Conservation (phyloP, 1,140 invertebrate genomes). For the Magallana gigas region DNA sequence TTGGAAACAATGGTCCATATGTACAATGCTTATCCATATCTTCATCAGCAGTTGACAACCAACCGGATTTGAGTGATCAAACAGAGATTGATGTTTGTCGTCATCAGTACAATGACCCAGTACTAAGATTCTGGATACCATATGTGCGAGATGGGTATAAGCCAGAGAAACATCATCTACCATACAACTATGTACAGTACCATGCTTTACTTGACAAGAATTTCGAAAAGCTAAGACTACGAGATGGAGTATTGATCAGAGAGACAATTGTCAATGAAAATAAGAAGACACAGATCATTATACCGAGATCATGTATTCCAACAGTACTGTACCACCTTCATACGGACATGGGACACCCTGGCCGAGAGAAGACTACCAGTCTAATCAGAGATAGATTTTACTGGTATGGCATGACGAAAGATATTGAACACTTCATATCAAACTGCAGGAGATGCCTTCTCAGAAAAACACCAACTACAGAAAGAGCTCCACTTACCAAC, state of each 20-base stretch:
- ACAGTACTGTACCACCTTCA: background rate
- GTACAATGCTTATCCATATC: background rate
- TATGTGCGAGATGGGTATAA: background rate
- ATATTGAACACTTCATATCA: background rate
- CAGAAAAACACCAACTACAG: background rate
- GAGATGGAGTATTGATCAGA: background rate
- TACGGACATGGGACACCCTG: background rate
- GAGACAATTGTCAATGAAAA: background rate
- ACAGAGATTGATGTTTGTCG: background rate
- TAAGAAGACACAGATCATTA: background rate
- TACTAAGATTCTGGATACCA: background rate
- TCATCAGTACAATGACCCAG: background rate
- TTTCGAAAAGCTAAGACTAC: background rate
- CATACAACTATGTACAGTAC: background rate
- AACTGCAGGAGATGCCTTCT: background rate
- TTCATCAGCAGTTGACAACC: background rate
- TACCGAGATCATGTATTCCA: background rate
- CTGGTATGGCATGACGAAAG: slow-evolving; percentile 4
- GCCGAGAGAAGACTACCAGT: background rate
- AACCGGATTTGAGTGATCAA: background rate
- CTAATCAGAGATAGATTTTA: background rate
- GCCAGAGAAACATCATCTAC: background rate
- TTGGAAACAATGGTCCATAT: background rate
- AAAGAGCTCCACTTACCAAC: background rate
- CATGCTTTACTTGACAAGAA: background rate